phyloP scores from a whole-genome alignment of 2,888 invertebrate genomes.

The Gnatocerus cornutus region DNA sequence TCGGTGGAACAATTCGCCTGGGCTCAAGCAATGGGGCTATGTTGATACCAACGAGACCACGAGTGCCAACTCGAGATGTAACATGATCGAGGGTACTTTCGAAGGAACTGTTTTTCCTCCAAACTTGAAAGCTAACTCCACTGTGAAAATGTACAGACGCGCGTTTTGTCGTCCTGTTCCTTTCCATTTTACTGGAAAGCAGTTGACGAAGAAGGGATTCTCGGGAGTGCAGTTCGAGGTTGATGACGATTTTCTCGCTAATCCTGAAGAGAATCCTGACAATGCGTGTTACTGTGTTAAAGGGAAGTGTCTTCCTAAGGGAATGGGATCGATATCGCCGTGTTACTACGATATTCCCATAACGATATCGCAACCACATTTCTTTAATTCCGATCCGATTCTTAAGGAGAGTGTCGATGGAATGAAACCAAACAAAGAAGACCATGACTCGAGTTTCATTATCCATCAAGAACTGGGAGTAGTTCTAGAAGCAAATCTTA shows the following conservation, averaged over 20 bases:
- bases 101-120: constrained; percentile 84
- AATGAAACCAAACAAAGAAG: constrained; percentile 75
- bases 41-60: constrained; percentile 61
- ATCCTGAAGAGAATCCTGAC: constrained; percentile 73
- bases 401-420: constrained; percentile 77
- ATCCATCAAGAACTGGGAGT: constrained; percentile 84
- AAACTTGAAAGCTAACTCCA: constrained; percentile 73
- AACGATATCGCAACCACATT: constrained; percentile 77
- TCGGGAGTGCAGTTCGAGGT: constrained; percentile 77
- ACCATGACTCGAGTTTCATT: constrained; percentile 75
- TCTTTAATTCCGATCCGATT: constrained; percentile 77
- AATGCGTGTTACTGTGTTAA: constrained; percentile 78
- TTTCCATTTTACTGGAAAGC: constrained; percentile 69
- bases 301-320: constrained; percentile 84
- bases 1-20: constrained; percentile 78
- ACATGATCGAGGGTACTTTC: constrained; percentile 78
- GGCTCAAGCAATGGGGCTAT: constrained; percentile 81
- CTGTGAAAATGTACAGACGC: constrained; percentile 80
- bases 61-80: constrained; percentile 76
- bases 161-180: constrained; percentile 84
- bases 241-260: constrained; percentile 76
- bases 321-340: constrained; percentile 72
- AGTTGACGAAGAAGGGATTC: constrained; percentile 72
- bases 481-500: constrained; percentile 77
- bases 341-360: constrained; percentile 81